These are phyloP conservation scores for Saccostrea echinata DNA, from an alignment of 1,140 invertebrate genomes.

Conservation along the genomic window DNA sequence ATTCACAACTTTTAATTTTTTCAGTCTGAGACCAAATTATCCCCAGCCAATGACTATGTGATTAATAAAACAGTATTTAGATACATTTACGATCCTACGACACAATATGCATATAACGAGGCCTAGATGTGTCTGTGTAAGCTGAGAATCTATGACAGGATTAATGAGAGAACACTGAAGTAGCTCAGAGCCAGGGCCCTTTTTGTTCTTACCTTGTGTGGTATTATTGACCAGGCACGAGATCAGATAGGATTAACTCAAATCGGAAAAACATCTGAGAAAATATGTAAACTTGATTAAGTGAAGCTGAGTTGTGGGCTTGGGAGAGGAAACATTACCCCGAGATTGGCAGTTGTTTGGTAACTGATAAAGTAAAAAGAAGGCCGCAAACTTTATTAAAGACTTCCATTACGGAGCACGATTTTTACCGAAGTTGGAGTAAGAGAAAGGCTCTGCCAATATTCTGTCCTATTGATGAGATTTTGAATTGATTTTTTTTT, in stretches of 20 bases:
- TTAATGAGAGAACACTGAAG: not conserved
- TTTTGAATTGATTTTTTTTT: too few relatives aligned
- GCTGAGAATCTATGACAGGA: not conserved
- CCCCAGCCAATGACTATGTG: too few relatives aligned
- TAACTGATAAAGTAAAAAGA: not conserved
- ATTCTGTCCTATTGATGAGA: too few relatives aligned
- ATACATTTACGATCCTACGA: not conserved
- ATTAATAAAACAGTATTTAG: not conserved
- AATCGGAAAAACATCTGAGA: conserved; percentile 16
- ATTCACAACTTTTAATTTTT: too few relatives aligned
- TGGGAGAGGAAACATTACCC: not conserved
- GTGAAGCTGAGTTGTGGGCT: not conserved
- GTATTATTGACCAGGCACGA: not conserved
- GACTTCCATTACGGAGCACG: not conserved
- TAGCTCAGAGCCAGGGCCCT: not conserved
- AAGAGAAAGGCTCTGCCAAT: too few relatives aligned
- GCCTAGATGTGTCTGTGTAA: not conserved
- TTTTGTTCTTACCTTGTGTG: not conserved
- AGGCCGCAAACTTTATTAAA: not conserved
- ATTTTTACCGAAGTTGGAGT: too few relatives aligned
- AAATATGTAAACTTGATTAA: conserved; percentile 38
- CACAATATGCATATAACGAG: not conserved
- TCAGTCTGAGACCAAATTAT: too few relatives aligned
- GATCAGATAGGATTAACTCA: conserved; percentile 34
- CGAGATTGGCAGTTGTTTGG: not conserved